Evolutionary conservation across 2,113 vertebrate species (phyloP).

Genomic region (Mesembrinibis cayennensis): DNA sequence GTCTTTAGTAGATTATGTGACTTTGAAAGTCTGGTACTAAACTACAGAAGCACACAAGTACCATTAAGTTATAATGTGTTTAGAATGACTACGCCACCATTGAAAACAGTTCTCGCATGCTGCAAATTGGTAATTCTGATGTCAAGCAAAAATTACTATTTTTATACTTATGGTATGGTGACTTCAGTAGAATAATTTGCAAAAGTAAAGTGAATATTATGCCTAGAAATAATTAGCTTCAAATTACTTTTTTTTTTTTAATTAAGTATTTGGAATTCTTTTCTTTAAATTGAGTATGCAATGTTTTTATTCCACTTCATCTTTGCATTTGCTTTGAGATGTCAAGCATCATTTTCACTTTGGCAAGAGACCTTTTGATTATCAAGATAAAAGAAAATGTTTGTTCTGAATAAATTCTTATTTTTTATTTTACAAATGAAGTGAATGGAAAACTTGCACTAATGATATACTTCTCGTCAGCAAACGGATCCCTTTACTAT

Average conservation of each 20-base stretch:
- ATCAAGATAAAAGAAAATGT: conserved; percentile 43
- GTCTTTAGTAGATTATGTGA: background rate
- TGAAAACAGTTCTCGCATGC: background rate
- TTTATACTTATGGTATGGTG: background rate
- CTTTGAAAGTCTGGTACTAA: background rate
- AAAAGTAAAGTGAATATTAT: background rate
- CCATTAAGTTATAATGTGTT: background rate
- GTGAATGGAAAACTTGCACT: conserved; percentile 6
- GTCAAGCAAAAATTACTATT: background rate
- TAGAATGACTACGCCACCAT: background rate
- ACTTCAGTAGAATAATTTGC: background rate
- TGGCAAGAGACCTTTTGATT: conserved; percentile 47
- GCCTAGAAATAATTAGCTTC: background rate
- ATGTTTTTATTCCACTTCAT: background rate
- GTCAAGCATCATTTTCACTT: conserved; percentile 52
- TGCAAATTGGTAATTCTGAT: background rate
- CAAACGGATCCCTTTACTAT: background rate
- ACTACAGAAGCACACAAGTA: background rate
- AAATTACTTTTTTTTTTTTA: background rate
- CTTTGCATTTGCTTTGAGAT: conserved; percentile 30
- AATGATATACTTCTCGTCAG: conserved; percentile 8
- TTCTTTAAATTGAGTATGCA: background rate
- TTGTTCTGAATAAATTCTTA: conserved; percentile 43
- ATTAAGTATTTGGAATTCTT: background rate
- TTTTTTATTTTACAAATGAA: conserved; percentile 50